Conservation (phyloP, 2,888 invertebrate species). For the Leptothorax acervorum region DNA sequence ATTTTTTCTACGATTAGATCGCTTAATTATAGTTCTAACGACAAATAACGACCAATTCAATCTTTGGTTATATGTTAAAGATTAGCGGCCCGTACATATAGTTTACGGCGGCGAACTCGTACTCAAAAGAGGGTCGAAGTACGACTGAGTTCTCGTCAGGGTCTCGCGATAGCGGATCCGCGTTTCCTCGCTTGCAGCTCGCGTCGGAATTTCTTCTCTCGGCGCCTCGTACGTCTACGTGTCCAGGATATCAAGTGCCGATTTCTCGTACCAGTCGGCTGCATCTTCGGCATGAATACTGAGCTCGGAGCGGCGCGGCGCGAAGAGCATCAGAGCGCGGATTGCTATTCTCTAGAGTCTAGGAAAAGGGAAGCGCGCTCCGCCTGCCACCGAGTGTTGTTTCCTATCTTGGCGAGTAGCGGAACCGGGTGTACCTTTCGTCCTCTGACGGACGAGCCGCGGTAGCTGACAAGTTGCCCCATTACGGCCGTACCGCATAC, state of each 20-base stretch:
- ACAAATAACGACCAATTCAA: not conserved
- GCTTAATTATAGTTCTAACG: not conserved
- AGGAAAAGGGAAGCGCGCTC: constrained; percentile 49
- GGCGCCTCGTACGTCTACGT: constrained; percentile 74
- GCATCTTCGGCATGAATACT: constrained; percentile 71
- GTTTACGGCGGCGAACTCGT: constrained; percentile 76
- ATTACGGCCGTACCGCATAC: constrained; percentile 80
- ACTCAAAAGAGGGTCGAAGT: constrained; percentile 72
- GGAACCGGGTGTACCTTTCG: constrained; percentile 68
- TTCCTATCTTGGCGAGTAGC: constrained; percentile 53
- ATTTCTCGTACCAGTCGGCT: constrained; percentile 76
- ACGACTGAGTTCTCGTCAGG: constrained; percentile 53
- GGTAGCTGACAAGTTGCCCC: constrained; percentile 83
- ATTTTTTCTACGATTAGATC: not conserved
- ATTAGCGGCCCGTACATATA: constrained; percentile 48
- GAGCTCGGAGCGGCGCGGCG: constrained; percentile 57
- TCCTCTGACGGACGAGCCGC: constrained; percentile 81
- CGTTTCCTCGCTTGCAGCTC: constrained; percentile 62
- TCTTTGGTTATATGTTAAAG: not conserved
- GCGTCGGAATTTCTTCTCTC: constrained; percentile 63
- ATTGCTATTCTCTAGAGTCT: constrained; percentile 56
- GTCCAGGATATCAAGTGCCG: constrained; percentile 79
- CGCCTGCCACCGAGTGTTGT: constrained; percentile 7
- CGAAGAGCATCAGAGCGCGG: constrained; percentile 36
- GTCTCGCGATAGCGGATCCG: constrained; percentile 29